Evolutionary conservation across 1,140 invertebrate species (phyloP), one percentile per base, ranked within the genome.

Genomic region (Drosophila cardini): DNA sequence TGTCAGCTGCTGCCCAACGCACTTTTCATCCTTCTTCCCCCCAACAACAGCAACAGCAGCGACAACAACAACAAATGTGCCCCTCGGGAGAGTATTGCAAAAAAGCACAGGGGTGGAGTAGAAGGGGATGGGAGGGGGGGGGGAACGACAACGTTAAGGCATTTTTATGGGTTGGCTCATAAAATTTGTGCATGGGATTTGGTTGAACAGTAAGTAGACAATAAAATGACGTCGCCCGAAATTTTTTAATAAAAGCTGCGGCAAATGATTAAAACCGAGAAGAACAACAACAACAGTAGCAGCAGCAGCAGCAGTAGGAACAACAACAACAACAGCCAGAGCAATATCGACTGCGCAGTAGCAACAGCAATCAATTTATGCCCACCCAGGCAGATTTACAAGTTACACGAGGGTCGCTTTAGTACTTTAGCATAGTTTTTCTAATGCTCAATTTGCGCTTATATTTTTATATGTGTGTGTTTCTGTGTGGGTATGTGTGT

Each of bases 131-230:
- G 10, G 43, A 34, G 4, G 43, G 0, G 10, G 15, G 16, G 21
- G 0, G n/a, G n/a, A 15, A 21, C 10, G 53, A 42, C 26, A 77
- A 83, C 80, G 80, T 86, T 80, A 87, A 87, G 84, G 80, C 77
- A 89, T 89, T 89, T 89, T 89, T 89, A 89, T 89, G 84, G 83
- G 69, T 65, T 80, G 76, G 64, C 80, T 84, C 84, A 90, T 89
- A 89, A 89, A 89, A 89, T 89, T 89, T 89, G 84, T 89, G 80
- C 82, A 85, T 61, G 82, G 82, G 78, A 86, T 86, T 85, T 81
- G 72, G 74, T 80, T 73, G 64, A 73, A 60, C 83, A 77, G 83
- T 89, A 86, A 86, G 84, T 84, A 89, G 84, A 89, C 84, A 89
- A 90, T 80, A 90, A 89, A 89, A 89, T 84, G 84, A 84, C 80